A percentile compares a stretch with the other conserved stretches of the same genome.
Evolutionary conservation across 2,113 vertebrate species (phyloP).

Genomic region (Brachyhypopomus occidentalis): DNA sequence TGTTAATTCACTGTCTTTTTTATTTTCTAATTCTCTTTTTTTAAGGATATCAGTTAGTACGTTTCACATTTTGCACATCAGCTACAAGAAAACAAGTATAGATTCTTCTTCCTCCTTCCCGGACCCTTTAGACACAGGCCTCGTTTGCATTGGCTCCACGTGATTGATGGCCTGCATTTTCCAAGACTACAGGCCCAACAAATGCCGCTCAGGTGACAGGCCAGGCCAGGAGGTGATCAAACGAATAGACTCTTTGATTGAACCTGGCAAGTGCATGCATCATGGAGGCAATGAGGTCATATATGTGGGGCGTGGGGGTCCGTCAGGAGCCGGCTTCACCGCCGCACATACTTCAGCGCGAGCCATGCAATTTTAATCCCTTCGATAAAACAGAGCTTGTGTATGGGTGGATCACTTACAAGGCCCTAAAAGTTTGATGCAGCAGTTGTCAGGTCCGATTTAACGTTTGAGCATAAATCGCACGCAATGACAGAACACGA

Average conservation of each 20-base stretch:
- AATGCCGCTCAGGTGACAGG: slow-evolving; percentile 36
- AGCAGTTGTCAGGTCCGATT: slow-evolving; percentile 51
- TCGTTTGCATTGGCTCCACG: slow-evolving; percentile 1
- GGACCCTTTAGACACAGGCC: background rate
- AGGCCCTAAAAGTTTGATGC: slow-evolving; percentile 50
- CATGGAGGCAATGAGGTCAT: slow-evolving; percentile 47
- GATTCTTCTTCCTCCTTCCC: background rate
- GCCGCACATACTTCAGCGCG: slow-evolving; percentile 41
- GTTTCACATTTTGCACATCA: too few species aligned
- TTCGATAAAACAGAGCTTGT: slow-evolving; percentile 45
- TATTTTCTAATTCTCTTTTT: too few species aligned
- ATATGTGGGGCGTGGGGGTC: slow-evolving; percentile 16
- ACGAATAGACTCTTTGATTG: slow-evolving; percentile 48
- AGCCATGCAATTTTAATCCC: slow-evolving; percentile 53
- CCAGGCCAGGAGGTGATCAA: slow-evolving; percentile 30
- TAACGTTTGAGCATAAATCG: slow-evolving; percentile 48
- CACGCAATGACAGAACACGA: slow-evolving; percentile 35
- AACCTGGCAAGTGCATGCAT: slow-evolving; percentile 49
- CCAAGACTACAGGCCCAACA: slow-evolving; percentile 5
- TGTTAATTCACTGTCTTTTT: too few species aligned
- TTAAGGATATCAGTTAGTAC: too few species aligned
- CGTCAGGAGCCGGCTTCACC: slow-evolving; percentile 34
- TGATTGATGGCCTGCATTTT: slow-evolving; percentile 5
- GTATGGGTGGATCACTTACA: slow-evolving; percentile 44
- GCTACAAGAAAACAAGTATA: background rate